phyloP scores from a whole-genome alignment of 2,113 vertebrate species.

The Etia nguti region DNA sequence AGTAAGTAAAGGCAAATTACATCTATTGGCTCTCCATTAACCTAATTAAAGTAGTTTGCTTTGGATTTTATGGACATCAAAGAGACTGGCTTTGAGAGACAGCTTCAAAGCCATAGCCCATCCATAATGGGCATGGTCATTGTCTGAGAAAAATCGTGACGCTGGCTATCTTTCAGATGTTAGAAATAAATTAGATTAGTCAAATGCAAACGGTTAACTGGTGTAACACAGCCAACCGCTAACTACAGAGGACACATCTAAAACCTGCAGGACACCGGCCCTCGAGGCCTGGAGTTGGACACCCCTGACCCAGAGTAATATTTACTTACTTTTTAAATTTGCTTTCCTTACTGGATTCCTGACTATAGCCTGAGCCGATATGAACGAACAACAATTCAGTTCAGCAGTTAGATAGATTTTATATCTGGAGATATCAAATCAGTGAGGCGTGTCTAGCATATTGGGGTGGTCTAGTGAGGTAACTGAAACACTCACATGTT shows the following conservation, averaged over 20 bases:
- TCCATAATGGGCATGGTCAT: neutral
- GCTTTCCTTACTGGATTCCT: neutral
- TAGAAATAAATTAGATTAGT: neutral
- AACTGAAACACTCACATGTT: neutral
- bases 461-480: neutral
- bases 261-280: fast-evolving
- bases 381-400: neutral
- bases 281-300: neutral
- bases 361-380: neutral
- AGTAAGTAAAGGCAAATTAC: neutral
- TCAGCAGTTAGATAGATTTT: neutral
- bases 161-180: neutral
- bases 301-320: neutral
- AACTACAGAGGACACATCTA: neutral
- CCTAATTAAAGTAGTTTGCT: neutral
- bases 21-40: neutral
- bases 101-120: neutral
- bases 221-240: neutral
- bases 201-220: neutral
- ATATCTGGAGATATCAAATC: neutral
- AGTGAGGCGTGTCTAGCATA: neutral
- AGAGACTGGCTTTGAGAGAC: neutral
- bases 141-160: neutral
- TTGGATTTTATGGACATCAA: neutral
- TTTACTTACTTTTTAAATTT: neutral